Conservation (phyloP, 1,140 invertebrate species). For the Babylonia areolata region DNA sequence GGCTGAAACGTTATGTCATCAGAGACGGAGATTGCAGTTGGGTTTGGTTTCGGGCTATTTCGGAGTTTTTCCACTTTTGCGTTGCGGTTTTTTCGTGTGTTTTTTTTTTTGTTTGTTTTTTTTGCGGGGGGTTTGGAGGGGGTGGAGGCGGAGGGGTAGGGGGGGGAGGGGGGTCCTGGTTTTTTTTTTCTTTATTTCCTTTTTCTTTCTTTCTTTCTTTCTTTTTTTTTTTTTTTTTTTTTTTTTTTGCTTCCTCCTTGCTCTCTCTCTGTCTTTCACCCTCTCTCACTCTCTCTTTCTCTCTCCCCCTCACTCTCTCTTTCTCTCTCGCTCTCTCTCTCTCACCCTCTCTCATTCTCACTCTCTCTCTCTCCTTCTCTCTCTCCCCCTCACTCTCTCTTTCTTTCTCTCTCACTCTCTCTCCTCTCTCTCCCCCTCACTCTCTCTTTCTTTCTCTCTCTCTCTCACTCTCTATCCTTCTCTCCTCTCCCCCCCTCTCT, state of each 20-base stretch:
- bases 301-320: background rate
- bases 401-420: background rate
- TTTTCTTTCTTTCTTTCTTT: background rate
- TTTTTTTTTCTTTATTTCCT: background rate
- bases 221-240: background rate
- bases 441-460: background rate
- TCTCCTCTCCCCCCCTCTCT: background rate
- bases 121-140: too few relatives aligned
- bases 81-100: too few relatives aligned
- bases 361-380: too few relatives aligned
- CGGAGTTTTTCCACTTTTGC: too few relatives aligned
- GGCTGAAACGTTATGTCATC: too few relatives aligned
- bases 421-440: too few relatives aligned
- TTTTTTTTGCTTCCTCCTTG: background rate
- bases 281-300: slow-evolving; percentile 12
- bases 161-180: too few relatives aligned
- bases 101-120: too few relatives aligned
- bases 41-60: too few relatives aligned
- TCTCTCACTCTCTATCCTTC: background rate
- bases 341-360: too few relatives aligned
- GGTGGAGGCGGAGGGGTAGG: too few relatives aligned
- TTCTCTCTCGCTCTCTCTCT: background rate
- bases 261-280: background rate
- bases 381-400: background rate
- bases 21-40: too few relatives aligned